Base-by-base conservation (phyloP, 2,888 invertebrate species). In the Ligdia adustata region DNA sequence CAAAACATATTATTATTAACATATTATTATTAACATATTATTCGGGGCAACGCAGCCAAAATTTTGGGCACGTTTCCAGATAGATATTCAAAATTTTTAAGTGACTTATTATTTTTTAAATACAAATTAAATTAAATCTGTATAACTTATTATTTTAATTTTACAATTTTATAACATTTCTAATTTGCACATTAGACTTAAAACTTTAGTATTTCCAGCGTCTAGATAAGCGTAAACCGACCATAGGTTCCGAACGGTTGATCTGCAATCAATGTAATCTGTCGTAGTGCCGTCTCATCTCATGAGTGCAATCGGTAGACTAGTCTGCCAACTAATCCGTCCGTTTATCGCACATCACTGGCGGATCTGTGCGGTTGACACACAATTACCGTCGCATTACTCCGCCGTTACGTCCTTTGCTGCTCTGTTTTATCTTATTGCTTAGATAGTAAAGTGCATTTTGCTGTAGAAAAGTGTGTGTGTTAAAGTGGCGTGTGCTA, bases 281-380 rank as follows among this genome's bases (percentile, higher is more conserved):
- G 43, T 53, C 45, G 32, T 42, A 33, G 29, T 18, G 37, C 14
- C 20, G 28, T 26, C 44, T 15, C 11, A 9, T 24, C 18, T n/a
- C 12, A 13, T 29, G 27, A 33, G 11, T 26, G 13, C n/a, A 18
- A 20, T 20, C 13, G 7, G 18, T 27, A 29, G 31, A 12, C 13
- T 3, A 2, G 32, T 48, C 57, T 57, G 52, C 51, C 40, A 62
- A 60, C 56, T 56, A 61, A 64, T 66, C 57, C 53, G 39, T 57
- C 46, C 46, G 55, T 57, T 57, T 55, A 59, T 56, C 59, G 47
- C 50, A 37, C 55, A 44, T 63, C 60, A 39, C 61, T 48, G 61
- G 59, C 57, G 53, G 60, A 64, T 65, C 60, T 58, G 69, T 60
- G 70, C 72, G 75, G 49, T 40, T 73, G 75, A 75, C 75, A 75